Base-by-base conservation (phyloP, 2,113 vertebrate species). In the Phoxinus phoxinus region DNA sequence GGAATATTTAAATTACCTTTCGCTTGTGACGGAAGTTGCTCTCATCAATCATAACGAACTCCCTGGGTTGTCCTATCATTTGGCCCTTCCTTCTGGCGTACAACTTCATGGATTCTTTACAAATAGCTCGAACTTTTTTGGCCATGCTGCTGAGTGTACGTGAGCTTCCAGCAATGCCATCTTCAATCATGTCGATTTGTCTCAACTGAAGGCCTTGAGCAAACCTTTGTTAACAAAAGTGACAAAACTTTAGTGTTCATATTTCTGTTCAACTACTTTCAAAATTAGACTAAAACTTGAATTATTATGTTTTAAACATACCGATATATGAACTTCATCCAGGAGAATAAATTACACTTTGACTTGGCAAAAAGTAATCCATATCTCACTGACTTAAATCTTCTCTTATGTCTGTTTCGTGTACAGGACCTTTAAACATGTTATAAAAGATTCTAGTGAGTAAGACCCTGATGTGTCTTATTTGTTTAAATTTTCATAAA, bases 121-220 rank as follows among this genome's bases (percentile, higher is more conserved):
- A 51, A 10, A 27, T 27, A 25, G 7, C 27, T 51, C 46, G 3
- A 4, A 76, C 48, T 53, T 76, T 76, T 27, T 51, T 51, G 44
- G 48, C 75, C 75, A 77, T 63, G 7, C n/a, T 63, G 61, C n/a
- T 25, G 4, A 53, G 25, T 27, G 44, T 56, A 4, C 10, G n/a
- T 27, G 48, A 53, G 75, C 46, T 77, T 58, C 75, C 51, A 58
- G 75, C 51, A 32, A 78, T 41, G 27, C 27, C 46, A 78, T 58
- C 48, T 32, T 78, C 51, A 19, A 59, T 78, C 75, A 78, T 27
- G 21, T 78, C 48, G 32, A 19, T 58, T 78, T 78, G 75, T 30
- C 53, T 27, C 15, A 59, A 35, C 27, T 58, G 51, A 32, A 78
- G 75, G 13, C 74, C 46, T 48, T 76, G 44, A 51, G 44, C 25